Conservation (phyloP, 2,888 invertebrate species). For the Minunthozetes semirufus region DNA sequence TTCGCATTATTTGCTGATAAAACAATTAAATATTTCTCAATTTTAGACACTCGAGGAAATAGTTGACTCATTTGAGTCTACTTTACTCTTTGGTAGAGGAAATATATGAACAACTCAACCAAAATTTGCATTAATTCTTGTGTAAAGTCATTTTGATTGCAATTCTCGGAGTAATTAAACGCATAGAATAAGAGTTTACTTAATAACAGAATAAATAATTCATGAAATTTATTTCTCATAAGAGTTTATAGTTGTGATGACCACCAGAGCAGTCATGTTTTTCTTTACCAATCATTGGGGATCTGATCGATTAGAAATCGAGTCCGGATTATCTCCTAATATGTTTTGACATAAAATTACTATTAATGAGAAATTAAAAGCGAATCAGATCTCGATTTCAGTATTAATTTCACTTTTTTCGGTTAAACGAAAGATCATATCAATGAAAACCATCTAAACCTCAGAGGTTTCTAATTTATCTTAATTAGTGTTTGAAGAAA, state of each 20-base stretch:
- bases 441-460: not conserved
- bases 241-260: no score
- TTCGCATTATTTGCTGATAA: not conserved
- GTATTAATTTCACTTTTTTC: not conserved
- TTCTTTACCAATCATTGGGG: no score
- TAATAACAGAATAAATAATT: no score
- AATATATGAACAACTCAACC: no score
- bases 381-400: not conserved
- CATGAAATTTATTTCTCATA: no score
- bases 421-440: not conserved
- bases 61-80: no score
- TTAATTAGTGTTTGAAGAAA: not conserved
- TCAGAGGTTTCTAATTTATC: slow-evolving; percentile 18
- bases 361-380: not conserved
- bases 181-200: no score
- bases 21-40: not conserved
- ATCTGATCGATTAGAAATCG: not conserved
- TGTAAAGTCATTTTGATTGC: no score
- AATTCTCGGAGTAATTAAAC: no score
- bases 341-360: not conserved
- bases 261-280: no score
- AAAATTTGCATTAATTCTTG: no score
- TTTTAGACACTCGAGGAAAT: not conserved
- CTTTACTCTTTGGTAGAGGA: no score
- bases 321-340: not conserved